A percentile compares a stretch with the other conserved stretches of the same genome.
These are phyloP conservation scores for Pyrochroa serraticornis DNA, from an alignment of 2,888 invertebrate genomes.

Conservation along the genomic window DNA sequence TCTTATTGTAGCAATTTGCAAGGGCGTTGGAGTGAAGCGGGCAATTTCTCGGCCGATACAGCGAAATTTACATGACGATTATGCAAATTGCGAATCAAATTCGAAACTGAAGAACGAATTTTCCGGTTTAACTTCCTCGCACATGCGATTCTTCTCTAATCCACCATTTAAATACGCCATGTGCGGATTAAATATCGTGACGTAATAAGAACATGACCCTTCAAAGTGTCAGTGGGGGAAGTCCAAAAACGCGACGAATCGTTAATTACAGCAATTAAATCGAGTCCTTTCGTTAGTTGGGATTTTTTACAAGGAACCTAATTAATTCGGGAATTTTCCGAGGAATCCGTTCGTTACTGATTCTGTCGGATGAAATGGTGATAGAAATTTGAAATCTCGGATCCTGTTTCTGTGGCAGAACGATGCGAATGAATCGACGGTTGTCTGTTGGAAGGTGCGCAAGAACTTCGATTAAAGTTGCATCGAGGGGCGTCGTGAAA, in stretches of 20 bases:
- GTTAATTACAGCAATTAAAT: conserved; percentile 1
- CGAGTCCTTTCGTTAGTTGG: neutral
- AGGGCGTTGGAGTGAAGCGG: neutral
- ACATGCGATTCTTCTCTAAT: neutral
- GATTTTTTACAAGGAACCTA: neutral
- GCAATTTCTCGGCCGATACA: neutral
- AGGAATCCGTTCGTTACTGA: neutral
- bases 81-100: neutral
- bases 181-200: neutral
- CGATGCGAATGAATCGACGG: too few relatives aligned
- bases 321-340: neutral
- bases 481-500: too few relatives aligned
- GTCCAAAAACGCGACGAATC: neutral
- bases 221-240: neutral
- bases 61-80: neutral
- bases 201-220: neutral
- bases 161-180: conserved; percentile 4
- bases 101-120: neutral
- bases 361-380: neutral
- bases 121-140: neutral
- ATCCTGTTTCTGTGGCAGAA: neutral
- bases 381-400: neutral
- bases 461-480: too few relatives aligned
- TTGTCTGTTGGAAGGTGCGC: too few relatives aligned
- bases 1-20: neutral